Conservation (phyloP, 2,797 vertebrate species). For the Emydoidea blandingii region DNA sequence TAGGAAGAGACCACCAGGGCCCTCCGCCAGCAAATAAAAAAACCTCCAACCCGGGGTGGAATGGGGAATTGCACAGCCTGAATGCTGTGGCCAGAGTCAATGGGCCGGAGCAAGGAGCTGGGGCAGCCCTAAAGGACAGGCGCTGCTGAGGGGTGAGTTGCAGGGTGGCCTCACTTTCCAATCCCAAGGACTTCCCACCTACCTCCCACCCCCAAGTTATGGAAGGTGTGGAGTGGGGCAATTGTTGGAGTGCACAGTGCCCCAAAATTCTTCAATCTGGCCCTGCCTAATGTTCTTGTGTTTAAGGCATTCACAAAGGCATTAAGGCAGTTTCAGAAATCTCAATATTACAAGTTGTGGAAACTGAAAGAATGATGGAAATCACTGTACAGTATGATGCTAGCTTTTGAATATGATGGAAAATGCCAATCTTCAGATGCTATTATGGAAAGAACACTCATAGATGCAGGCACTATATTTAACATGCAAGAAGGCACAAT, state of each 20-base stretch:
- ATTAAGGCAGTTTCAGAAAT: background rate
- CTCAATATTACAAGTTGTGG: background rate
- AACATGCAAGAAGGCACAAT: conserved; percentile 34
- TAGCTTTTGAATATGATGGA: conserved; percentile 19
- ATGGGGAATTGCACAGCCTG: background rate
- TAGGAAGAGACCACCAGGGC: background rate
- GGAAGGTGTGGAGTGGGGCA: background rate
- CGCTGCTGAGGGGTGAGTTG: background rate
- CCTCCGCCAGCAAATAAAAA: too few relatives aligned
- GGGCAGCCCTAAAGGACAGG: background rate
- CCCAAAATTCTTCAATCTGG: background rate
- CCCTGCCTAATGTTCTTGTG: background rate
- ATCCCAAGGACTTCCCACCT: background rate
- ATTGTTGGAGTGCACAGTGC: background rate
- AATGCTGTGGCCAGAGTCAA: background rate
- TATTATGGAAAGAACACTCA: background rate
- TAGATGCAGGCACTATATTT: conserved; percentile 45
- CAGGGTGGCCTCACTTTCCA: background rate
- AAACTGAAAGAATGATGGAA: background rate
- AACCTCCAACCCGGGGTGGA: background rate
- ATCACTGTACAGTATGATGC: background rate
- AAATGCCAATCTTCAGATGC: conserved; percentile 41
- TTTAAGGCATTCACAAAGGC: background rate
- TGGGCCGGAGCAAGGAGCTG: background rate
- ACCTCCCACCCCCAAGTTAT: background rate